Conservation (phyloP, 2,113 vertebrate genomes). For the Lepus americanus region DNA sequence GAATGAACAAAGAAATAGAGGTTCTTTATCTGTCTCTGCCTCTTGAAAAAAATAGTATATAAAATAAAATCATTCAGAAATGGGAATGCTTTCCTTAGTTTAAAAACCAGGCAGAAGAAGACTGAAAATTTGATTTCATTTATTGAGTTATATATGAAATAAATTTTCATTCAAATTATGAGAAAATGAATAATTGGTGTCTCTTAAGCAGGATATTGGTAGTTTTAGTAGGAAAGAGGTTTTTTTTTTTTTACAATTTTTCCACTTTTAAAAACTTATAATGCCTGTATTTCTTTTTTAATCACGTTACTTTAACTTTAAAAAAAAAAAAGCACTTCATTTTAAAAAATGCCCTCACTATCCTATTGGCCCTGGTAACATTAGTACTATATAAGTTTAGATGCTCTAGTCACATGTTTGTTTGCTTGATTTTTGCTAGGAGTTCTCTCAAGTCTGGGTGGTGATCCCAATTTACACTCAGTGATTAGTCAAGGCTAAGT, state of each 20-base stretch:
- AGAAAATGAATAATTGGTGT: neutral
- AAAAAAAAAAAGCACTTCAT: neutral
- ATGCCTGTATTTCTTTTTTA: neutral
- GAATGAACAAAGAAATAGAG: too few relatives aligned
- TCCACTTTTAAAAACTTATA: too few relatives aligned
- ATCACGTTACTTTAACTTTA: neutral
- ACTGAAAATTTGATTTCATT: neutral
- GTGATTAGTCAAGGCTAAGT: neutral
- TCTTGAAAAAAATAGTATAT: too few relatives aligned
- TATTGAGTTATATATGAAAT: neutral
- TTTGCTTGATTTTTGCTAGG: neutral
- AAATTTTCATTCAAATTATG: neutral
- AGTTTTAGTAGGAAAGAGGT: neutral
- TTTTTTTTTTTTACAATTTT: neutral
- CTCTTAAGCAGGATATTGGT: neutral
- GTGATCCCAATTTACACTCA: neutral
- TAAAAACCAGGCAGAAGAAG: neutral
- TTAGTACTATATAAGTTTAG: neutral
- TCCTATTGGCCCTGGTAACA: neutral
- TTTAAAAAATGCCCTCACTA: neutral
- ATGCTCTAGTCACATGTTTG: neutral
- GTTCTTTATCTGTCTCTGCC: too few relatives aligned
- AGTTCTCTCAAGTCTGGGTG: neutral
- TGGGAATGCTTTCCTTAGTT: neutral
- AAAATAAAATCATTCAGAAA: conserved; percentile 9